A percentile compares a stretch with the other conserved stretches of the same genome.
Evolutionary conservation across 2,113 vertebrate species (phyloP).

Genomic region (Acanthisitta chloris): DNA sequence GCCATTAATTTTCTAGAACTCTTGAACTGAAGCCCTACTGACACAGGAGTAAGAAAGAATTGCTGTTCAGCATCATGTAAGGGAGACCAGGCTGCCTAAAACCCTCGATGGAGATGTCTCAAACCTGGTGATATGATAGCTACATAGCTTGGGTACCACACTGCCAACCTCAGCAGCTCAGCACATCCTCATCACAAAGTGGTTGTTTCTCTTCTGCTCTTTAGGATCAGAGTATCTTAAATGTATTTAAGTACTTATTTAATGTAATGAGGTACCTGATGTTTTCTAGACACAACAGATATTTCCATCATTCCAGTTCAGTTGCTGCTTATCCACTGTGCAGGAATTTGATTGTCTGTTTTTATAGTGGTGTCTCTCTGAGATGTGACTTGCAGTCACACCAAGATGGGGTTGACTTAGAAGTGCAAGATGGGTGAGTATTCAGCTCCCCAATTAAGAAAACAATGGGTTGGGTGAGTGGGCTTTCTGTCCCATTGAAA

Average conservation of each 20-base stretch:
- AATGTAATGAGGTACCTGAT: fast-evolving
- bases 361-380: neutral
- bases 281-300: neutral
- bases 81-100: neutral
- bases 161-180: neutral
- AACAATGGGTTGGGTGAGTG: neutral
- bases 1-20: neutral
- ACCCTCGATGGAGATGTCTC: fast-evolving
- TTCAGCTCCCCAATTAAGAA: neutral
- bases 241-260: neutral
- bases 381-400: neutral
- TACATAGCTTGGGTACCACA: fast-evolving
- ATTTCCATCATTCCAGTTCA: neutral
- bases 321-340: neutral
- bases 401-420: neutral
- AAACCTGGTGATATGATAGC: neutral
- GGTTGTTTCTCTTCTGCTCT: fast-evolving
- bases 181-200: neutral
- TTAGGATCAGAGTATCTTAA: neutral
- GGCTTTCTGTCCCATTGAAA: neutral
- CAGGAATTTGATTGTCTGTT: neutral
- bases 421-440: neutral
- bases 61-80: neutral
- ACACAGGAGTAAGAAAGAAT: neutral
- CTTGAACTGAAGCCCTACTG: neutral